phyloP scores from a whole-genome alignment of 2,113 vertebrate species.

The Ardeotis arabs region DNA sequence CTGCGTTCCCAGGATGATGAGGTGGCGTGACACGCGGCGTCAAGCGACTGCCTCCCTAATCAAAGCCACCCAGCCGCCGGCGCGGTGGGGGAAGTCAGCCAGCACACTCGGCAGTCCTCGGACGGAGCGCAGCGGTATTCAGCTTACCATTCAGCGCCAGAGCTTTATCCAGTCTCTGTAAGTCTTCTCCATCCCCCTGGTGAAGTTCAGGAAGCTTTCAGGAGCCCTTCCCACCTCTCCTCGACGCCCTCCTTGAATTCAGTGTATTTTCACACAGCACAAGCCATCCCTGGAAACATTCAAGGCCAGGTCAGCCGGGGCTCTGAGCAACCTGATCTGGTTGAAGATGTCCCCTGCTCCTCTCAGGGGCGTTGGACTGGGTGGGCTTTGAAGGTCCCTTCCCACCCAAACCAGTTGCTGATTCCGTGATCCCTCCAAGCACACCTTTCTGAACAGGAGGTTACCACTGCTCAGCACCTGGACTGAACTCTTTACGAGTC shows the following conservation, averaged over 20 bases:
- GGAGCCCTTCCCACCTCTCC: neutral
- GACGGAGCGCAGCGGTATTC: accelerated
- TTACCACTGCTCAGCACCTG: neutral
- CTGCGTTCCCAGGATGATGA: accelerated
- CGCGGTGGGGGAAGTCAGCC: neutral
- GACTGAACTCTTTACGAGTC: neutral
- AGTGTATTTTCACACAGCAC: neutral
- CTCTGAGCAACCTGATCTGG: no score
- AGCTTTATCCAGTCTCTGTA: neutral
- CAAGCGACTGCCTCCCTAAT: neutral
- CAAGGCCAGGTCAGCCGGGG: no score
- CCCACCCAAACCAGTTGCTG: no score
- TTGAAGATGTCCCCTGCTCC: no score
- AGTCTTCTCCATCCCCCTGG: neutral
- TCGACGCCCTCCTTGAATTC: neutral
- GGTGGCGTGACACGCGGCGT: accelerated
- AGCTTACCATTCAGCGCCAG: neutral
- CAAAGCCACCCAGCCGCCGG: neutral
- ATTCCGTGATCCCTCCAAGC: neutral
- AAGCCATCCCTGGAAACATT: neutral
- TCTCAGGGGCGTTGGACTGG: no score
- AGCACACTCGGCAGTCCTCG: accelerated
- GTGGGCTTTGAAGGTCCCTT: no score
- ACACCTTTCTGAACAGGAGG: neutral
- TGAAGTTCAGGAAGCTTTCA: neutral